phyloP scores from a whole-genome alignment of 2,797 vertebrate genomes.

The Melopsittacus undulatus region DNA sequence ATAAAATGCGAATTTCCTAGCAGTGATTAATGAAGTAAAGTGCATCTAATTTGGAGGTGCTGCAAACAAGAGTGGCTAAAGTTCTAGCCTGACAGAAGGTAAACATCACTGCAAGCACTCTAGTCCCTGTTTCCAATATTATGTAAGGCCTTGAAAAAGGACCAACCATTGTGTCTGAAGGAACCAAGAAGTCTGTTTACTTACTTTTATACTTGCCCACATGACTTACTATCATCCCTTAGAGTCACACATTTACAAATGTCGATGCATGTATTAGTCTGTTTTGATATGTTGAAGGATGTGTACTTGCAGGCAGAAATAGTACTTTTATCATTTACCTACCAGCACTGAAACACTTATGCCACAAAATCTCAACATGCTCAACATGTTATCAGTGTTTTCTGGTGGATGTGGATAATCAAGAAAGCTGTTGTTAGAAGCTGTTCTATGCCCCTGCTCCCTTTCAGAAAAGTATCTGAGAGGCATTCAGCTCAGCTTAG shows the following conservation, averaged over 20 bases:
- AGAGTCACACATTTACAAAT: neutral
- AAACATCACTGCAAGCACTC: neutral
- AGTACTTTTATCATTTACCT: neutral
- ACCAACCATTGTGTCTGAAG: neutral
- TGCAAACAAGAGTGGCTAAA: neutral
- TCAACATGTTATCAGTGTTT: neutral
- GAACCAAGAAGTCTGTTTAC: neutral
- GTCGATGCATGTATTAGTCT: neutral
- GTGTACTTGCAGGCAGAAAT: neutral
- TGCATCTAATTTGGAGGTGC: neutral
- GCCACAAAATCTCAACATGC: neutral
- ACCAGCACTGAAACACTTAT: neutral
- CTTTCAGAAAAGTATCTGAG: neutral
- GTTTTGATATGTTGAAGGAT: neutral
- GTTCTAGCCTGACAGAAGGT: neutral
- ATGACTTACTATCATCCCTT: neutral
- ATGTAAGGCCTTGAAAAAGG: neutral
- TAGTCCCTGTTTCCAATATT: neutral
- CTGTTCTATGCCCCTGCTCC: neutral
- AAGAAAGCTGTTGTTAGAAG: neutral
- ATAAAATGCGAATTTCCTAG: neutral
- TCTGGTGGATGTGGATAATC: neutral
- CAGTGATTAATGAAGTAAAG: constrained; percentile 19
- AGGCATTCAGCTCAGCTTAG: neutral
- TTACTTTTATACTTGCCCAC: neutral